Evolutionary conservation across 2,113 vertebrate species (phyloP).

Genomic region (Paracanthobrama guichenoti): DNA sequence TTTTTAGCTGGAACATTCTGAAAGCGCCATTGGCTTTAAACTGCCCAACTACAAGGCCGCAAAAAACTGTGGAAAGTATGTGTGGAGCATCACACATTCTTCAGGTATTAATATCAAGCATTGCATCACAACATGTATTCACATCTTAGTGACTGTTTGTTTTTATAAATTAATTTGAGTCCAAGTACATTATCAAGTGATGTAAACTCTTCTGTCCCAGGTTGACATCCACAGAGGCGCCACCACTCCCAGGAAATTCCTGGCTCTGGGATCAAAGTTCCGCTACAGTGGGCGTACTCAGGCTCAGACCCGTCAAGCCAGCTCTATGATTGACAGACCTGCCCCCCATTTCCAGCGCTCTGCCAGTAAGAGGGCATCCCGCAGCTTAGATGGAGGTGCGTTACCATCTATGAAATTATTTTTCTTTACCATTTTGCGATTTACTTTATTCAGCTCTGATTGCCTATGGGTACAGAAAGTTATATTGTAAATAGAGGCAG

Average conservation of each 20-base stretch:
- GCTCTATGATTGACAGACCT: constrained; percentile 92
- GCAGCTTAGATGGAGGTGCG: constrained; percentile 94
- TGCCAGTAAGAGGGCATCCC: constrained; percentile 90
- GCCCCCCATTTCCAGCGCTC: constrained; percentile 93
- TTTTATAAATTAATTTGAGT: not conserved
- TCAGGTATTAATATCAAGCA: constrained; percentile 79
- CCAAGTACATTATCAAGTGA: not conserved
- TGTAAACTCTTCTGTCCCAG: constrained; percentile 65
- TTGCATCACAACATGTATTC: not conserved
- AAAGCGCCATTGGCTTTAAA: constrained; percentile 98
- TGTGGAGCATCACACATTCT: constrained; percentile 98
- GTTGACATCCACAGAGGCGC: constrained; percentile 91
- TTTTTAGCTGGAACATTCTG: constrained; percentile 89
- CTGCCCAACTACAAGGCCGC: constrained; percentile 94
- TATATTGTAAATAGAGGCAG: not conserved
- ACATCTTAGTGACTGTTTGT: not conserved
- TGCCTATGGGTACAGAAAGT: not conserved
- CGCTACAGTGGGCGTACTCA: constrained; percentile 97
- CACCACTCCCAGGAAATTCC: constrained; percentile 90
- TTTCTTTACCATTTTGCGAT: not conserved
- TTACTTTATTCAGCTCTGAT: not conserved
- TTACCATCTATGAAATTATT: no score
- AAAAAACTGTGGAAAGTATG: constrained; percentile 99
- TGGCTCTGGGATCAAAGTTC: constrained; percentile 95
- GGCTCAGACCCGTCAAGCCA: constrained; percentile 93